phyloP scores from a whole-genome alignment of 2,797 vertebrate species.

The Chloroceryle amazona region DNA sequence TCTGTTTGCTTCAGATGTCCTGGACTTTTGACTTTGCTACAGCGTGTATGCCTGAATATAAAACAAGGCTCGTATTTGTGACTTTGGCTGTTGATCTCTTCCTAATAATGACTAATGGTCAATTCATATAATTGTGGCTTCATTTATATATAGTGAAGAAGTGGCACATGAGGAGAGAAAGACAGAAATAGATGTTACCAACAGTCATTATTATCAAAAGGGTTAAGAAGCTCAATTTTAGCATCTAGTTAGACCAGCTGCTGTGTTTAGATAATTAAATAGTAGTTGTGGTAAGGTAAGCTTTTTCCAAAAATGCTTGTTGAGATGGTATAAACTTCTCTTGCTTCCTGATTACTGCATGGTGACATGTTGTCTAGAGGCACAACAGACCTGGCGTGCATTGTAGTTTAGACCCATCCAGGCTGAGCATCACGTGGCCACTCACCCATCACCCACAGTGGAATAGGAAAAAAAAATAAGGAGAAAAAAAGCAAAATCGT shows the following conservation, averaged over 20 bases:
- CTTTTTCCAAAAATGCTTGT: background rate
- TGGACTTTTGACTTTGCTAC: conserved; percentile 14
- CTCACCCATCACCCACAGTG: background rate
- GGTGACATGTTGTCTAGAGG: background rate
- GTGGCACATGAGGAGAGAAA: background rate
- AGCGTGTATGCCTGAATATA: background rate
- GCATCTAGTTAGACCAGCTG: background rate
- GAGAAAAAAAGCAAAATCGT: background rate
- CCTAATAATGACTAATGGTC: background rate
- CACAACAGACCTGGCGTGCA: background rate
- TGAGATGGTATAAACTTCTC: background rate
- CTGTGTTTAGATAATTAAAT: background rate
- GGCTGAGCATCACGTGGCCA: background rate
- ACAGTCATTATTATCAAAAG: background rate
- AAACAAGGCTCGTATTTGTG: background rate
- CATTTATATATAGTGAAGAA: accelerated
- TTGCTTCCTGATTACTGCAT: background rate
- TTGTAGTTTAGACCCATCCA: background rate
- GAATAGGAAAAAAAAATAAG: background rate
- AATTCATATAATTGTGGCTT: background rate
- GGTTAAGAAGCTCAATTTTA: background rate
- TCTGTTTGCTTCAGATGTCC: conserved; percentile 2
- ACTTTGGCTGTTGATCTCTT: background rate
- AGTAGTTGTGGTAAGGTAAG: background rate
- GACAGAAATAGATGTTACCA: background rate